A percentile compares a stretch with the other conserved stretches of the same genome.
phyloP scores from a whole-genome alignment of 1,140 invertebrate species.

The Heliconius nattereri region DNA sequence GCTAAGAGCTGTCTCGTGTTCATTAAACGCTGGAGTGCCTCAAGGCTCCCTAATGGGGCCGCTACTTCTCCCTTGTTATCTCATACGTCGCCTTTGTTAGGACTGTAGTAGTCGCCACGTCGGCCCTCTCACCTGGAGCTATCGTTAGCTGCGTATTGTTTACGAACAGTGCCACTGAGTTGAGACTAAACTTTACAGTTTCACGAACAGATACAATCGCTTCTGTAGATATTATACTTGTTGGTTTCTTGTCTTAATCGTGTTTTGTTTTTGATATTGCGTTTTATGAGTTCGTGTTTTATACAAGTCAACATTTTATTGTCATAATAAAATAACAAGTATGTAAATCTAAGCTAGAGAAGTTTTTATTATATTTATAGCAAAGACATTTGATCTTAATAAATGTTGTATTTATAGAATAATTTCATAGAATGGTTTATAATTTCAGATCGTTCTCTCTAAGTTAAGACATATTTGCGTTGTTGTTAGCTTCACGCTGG shows the following conservation, averaged over 20 bases:
- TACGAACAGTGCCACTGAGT: slow-evolving; percentile 63
- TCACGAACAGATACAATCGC: slow-evolving; percentile 44
- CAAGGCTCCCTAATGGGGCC: slow-evolving; percentile 65
- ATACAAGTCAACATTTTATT: not conserved
- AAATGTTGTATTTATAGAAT: too few relatives aligned
- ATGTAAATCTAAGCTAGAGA: too few relatives aligned
- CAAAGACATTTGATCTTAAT: too few relatives aligned
- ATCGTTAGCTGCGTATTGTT: slow-evolving; percentile 64
- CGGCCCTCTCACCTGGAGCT: slow-evolving; percentile 56
- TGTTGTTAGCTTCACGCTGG: too few relatives aligned
- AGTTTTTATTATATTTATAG: too few relatives aligned
- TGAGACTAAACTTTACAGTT: slow-evolving; percentile 34
- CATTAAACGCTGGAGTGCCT: slow-evolving; percentile 62
- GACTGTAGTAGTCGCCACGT: slow-evolving; percentile 44
- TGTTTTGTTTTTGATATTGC: slow-evolving; percentile 20
- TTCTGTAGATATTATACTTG: slow-evolving; percentile 47
- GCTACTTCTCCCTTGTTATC: slow-evolving; percentile 64
- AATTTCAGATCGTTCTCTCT: too few relatives aligned
- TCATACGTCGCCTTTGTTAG: slow-evolving; percentile 58
- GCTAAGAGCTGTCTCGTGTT: slow-evolving; percentile 44
- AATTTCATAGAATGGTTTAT: too few relatives aligned
- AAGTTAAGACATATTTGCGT: too few relatives aligned
- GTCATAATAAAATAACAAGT: not conserved
- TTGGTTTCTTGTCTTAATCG: slow-evolving; percentile 44
- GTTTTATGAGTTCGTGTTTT: not conserved